Base-by-base conservation (phyloP, 2,888 invertebrate species). In the Empis livida region DNA sequence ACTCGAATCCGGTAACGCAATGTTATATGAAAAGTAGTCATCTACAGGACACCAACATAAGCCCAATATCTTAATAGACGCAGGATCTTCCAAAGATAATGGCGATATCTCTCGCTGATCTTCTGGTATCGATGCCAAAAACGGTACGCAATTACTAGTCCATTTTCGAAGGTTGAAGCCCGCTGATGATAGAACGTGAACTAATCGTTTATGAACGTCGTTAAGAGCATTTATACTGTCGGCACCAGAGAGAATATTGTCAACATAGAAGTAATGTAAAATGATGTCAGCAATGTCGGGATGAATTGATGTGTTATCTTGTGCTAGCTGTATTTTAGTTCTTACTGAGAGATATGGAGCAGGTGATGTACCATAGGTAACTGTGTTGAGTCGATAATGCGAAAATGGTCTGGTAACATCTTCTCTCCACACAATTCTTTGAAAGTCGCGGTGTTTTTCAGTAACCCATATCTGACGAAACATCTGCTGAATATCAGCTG, bases 391-490 rank as follows among this genome's bases (percentile, higher is more conserved):
- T 9, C 51, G 47, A 44, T 44, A 53, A 42, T 53, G 49, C 30
- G 47, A 38, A 17, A 51, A 20, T 17, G 42, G 23, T 10, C 47
- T 40, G 10, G 13, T 17, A 2, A 43, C n/a, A 10, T 32, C 41
- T 30, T 43, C 39, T 31, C 54, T 45, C 54, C 53, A 55, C 6
- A 53, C 27, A 16, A 51, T 53, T 17, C 52, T 38, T 38, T 55
- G 51, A 48, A 37, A 54, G 14, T 2, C n/a, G n/a, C 40, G 40
- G 27, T 54, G 52, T 1, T 46, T 30, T 2, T 51, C 39, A 10
- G 48, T 9, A 0, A 53, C 35, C 53, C 52, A 53, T 11, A 55
- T 53, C 23, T 53, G 53, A 2, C 51, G 49, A 37, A 54, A 53
- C 52, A 54, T 54, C 23, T 55, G 52, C 10, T 50, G 43, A 8